Conservation (phyloP, 2,888 invertebrate species). For the Rhimphoctona megacephalus region DNA sequence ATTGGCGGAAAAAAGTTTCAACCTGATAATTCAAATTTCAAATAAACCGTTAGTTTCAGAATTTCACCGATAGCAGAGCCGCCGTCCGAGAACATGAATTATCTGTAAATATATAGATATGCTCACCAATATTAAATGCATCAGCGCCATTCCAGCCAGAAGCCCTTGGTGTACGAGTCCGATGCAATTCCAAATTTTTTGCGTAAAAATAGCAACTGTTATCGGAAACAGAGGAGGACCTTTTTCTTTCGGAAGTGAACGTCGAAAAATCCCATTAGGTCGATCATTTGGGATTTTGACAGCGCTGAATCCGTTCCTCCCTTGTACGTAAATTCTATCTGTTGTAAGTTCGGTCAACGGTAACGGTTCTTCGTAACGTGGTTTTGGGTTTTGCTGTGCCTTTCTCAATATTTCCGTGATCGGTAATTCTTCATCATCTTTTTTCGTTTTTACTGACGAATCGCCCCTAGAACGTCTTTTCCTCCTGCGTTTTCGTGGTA, state of each 20-base stretch:
- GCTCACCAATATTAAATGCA: slow-evolving; percentile 81
- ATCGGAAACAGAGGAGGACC: slow-evolving; percentile 73
- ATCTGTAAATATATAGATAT: slow-evolving; percentile 10
- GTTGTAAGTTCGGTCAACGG: slow-evolving; percentile 79
- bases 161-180: slow-evolving; percentile 82
- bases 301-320: slow-evolving; percentile 81
- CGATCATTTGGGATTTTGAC: slow-evolving; percentile 76
- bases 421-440: slow-evolving; percentile 76
- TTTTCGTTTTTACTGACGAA: slow-evolving; percentile 11
- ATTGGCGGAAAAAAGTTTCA: slow-evolving; percentile 75
- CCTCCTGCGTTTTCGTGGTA: slow-evolving; percentile 45
- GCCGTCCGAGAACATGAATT: not conserved
- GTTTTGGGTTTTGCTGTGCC: slow-evolving; percentile 76
- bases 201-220: slow-evolving; percentile 80
- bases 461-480: slow-evolving; percentile 36
- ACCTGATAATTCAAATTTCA: slow-evolving; percentile 73
- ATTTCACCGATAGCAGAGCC: slow-evolving; percentile 6
- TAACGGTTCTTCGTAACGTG: slow-evolving; percentile 78
- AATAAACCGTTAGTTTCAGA: not conserved
- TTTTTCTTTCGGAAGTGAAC: slow-evolving; percentile 28
- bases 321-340: slow-evolving; percentile 82
- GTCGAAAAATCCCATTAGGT: slow-evolving; percentile 45
- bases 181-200: slow-evolving; percentile 78
- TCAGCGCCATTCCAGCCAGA: slow-evolving; percentile 81
- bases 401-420: slow-evolving; percentile 81